Conservation (phyloP, 2,888 invertebrate species). For the Steinernema carpocapsae region DNA sequence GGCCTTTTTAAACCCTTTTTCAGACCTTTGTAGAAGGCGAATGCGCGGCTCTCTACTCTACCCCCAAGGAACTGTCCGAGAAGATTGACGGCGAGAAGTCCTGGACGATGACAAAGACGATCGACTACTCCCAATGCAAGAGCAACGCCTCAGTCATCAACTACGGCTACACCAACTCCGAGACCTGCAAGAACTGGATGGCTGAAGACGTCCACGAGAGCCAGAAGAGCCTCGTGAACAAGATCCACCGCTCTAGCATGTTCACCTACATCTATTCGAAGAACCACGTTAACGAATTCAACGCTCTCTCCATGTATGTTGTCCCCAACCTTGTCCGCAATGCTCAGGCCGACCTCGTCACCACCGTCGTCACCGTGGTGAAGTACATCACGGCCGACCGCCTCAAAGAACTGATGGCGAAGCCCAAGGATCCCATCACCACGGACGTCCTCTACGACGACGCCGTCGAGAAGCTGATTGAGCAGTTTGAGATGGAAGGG, state of each 20-base stretch:
- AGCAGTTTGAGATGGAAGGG: not conserved
- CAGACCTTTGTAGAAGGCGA: conserved; percentile 63
- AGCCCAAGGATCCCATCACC: not conserved
- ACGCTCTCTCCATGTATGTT: not conserved
- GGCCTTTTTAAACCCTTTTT: not conserved
- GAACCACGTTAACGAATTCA: not conserved
- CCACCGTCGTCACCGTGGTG: not conserved
- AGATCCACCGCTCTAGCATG: conserved; percentile 36
- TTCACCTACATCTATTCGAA: not conserved
- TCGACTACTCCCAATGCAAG: conserved; percentile 70
- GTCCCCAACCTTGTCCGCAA: not conserved
- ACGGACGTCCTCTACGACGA: not conserved
- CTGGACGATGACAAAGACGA: conserved; percentile 59
- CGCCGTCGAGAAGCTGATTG: not conserved
- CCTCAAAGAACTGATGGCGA: not conserved
- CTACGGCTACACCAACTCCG: conserved; percentile 43
- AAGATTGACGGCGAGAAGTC: not conserved
- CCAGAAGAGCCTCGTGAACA: conserved; percentile 35
- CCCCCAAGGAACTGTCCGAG: conserved; percentile 23
- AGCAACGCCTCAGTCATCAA: conserved; percentile 57
- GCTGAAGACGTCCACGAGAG: conserved; percentile 33
- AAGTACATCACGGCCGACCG: not conserved
- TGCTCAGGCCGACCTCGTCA: not conserved
- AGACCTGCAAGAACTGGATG: conserved; percentile 39
- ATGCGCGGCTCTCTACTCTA: conserved; percentile 56